Evolutionary conservation across 64 coral and sea anemone species (phyloP), one percentile per base, ranked within the genome.

Genomic region (Exaiptasia diaphana): DNA sequence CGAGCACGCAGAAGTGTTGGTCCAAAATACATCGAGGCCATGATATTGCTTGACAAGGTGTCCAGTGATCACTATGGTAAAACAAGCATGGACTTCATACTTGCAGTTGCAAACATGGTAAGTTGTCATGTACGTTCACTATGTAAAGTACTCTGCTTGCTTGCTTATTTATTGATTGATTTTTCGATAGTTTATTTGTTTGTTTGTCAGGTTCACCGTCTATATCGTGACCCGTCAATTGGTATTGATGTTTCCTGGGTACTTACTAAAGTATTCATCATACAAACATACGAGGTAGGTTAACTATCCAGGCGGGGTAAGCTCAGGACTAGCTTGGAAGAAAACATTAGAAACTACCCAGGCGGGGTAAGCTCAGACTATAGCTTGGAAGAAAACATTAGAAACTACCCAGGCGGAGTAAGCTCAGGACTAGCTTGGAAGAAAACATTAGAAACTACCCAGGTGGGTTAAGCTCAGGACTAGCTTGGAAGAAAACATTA

Each of bases 11-110:
- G 38, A 45, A 40, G 17, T 15, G 2, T 73, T 29, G 38, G 26
- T 2, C 20, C 69, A 11, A 73, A 73, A 73, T 73, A 73, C 69
- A 73, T 94, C 28, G 91, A 94, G 45, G 54, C 75, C 20, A 89
- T 89, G 91, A 83, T 94, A 41, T 63, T 86, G n/a, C 48, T 78
- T 38, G 91, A 94, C 55, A 79, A 79, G 25, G 54, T 72, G 21
- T 85, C 86, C 14, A 82, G 79, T 26, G 35, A 71, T 33, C 73
- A 71, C 49, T 94, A 94, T 45, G 91, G 91, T 13, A 62, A 89
- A 14, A 28, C 13, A 6, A 94, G 75, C 5, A 76, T 70, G 14
- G 80, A 88, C 24, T 89, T 88, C 40, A 60, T 89, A 2, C 74
- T 94, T 22, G 74, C 42, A 0, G 13, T 64, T 11, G 85, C 86